Conservation (phyloP, 2,113 vertebrate genomes). For the Ailurus styani region DNA sequence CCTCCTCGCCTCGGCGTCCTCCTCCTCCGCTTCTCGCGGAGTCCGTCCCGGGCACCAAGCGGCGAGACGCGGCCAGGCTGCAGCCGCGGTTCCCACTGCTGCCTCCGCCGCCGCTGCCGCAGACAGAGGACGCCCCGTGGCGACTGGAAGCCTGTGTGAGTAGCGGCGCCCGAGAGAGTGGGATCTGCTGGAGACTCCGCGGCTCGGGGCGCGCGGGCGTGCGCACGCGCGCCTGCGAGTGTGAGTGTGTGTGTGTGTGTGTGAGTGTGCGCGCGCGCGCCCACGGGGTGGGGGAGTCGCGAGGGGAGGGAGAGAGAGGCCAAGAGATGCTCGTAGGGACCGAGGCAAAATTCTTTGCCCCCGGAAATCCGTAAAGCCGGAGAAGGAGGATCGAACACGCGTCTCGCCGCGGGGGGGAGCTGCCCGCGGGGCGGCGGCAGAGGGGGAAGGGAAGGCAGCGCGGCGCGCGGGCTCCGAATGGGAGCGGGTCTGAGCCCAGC, state of each 20-base stretch:
- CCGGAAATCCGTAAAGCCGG: slow-evolving; percentile 55
- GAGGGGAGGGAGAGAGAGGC: not conserved
- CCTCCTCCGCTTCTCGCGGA: slow-evolving; percentile 24
- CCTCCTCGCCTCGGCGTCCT: slow-evolving; percentile 36
- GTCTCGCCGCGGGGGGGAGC: not conserved
- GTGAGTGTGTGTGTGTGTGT: not conserved
- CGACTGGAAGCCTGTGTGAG: slow-evolving; percentile 74
- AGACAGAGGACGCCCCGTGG: slow-evolving; percentile 80
- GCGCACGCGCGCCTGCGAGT: slow-evolving; percentile 60
- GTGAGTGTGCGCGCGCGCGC: slow-evolving; percentile 49
- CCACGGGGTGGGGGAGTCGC: not conserved
- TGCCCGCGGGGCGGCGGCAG: not conserved
- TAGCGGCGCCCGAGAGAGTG: slow-evolving; percentile 56
- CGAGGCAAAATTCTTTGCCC: slow-evolving; percentile 79
- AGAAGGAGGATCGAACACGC: not conserved
- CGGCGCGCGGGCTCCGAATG: not conserved
- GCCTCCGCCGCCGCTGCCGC: slow-evolving; percentile 58
- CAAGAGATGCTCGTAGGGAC: slow-evolving; percentile 76
- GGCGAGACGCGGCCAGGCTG: not conserved
- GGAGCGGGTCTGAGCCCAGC: not conserved
- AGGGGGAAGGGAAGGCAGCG: not conserved
- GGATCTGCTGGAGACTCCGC: slow-evolving; percentile 63
- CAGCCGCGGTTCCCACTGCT: not conserved
- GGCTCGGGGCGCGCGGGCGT: slow-evolving; percentile 62
- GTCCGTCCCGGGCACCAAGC: slow-evolving; percentile 30